Conservation (phyloP, 2,797 vertebrate species). For the Pseudochirops corinnae region DNA sequence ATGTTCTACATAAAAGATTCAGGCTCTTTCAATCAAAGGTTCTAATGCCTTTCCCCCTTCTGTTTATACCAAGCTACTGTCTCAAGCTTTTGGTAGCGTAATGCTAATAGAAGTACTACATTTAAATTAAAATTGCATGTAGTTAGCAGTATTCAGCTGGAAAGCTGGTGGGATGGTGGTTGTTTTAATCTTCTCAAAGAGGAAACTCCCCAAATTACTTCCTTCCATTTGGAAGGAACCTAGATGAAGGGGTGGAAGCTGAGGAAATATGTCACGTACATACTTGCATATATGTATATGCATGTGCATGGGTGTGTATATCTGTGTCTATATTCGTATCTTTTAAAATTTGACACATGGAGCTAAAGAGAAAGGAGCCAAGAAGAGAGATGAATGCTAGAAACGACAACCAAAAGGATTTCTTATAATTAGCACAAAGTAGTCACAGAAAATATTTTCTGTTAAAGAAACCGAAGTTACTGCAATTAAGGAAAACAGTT, state of each 20-base stretch:
- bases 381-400: background rate
- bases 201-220: background rate
- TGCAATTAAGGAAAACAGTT: slow-evolving; percentile 23
- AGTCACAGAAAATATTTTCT: background rate
- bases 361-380: background rate
- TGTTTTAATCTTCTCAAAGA: slow-evolving; percentile 4
- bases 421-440: background rate
- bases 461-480: background rate
- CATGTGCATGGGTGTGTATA: background rate
- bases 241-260: background rate
- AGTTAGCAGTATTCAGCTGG: slow-evolving; percentile 21
- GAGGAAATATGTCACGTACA: background rate
- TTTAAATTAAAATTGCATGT: slow-evolving; percentile 11
- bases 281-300: background rate
- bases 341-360: background rate
- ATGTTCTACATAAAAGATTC: background rate
- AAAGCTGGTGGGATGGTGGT: background rate
- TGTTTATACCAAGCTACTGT: background rate
- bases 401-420: background rate
- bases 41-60: background rate
- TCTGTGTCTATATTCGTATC: background rate
- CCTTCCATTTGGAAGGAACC: background rate
- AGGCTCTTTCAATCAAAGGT: background rate
- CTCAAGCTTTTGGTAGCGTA: background rate
- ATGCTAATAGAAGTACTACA: background rate